Evolutionary conservation across 2,888 invertebrate genomes (phyloP), one percentile per base, ranked within the genome.

Genomic region (Abrostola triplasia): DNA sequence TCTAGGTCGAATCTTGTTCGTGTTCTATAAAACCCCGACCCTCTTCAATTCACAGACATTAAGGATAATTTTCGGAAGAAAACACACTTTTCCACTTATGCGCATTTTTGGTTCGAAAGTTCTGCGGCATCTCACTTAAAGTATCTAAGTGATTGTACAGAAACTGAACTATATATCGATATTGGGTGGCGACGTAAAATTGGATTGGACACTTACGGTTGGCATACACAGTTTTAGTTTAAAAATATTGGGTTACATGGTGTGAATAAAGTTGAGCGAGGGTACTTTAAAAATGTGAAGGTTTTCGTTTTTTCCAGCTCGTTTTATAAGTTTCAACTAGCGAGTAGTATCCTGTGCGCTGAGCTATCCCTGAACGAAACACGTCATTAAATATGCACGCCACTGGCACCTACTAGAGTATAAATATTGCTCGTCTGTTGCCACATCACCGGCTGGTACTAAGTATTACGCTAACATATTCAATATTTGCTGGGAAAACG

Each of bases 341-440:
- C 36, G 52, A 64, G 65, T 63, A 68, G 40, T 69, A 57, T 67
- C 55, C 66, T 51, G 69, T 64, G 66, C 35, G 65, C 56, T 68
- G 57, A 54, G 60, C 36, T 49, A 49, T 37, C 44, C 37, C 62
- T 61, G 13, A 55, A 55, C 64, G 65, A 48, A 60, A 47, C 36
- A 56, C 73, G 69, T 77, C 82, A 77, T 83, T 83, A 80, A 83
- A 83, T 79, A 76, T 83, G 74, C 79, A 80, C 76, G 79, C 76
- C 73, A 70, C 77, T 79, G 77, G 76, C 79, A 76, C 67, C 68
- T 69, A 72, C 63, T 64, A 77, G 67, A 60, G 62, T 70, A 70
- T 75, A 75, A 67, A 69, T 71, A 72, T 78, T 68, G 64, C 76
- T 67, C 76, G 64, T 70, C 67, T 68, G 70, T 52, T 66, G 65